Evolutionary conservation across 2,113 vertebrate species (phyloP).

Genomic region (Xiphophorus hellerii): DNA sequence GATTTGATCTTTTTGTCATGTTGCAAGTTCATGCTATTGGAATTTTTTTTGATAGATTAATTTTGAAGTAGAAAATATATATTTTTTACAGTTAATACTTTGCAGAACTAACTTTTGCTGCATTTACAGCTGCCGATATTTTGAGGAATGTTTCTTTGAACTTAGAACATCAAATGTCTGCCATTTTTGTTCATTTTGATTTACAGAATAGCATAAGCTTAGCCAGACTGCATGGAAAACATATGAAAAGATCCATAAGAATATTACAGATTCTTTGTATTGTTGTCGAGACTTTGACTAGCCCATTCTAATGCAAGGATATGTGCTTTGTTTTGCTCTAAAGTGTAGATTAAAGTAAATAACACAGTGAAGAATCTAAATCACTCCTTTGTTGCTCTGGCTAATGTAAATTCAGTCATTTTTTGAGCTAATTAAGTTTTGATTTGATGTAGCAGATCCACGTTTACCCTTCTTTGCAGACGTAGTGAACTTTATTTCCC

Average conservation of each 20-base stretch:
- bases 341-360: background rate
- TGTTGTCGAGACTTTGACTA: background rate
- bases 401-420: background rate
- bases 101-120: background rate
- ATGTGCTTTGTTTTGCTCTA: background rate
- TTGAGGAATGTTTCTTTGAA: background rate
- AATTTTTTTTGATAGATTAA: too few species aligned
- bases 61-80: too few species aligned
- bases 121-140: background rate
- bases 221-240: too few species aligned
- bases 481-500: slow-evolving; percentile 87
- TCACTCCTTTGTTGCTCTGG: background rate
- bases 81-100: background rate
- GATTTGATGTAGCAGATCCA: slow-evolving; percentile 1
- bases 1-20: background rate
- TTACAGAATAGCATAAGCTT: background rate
- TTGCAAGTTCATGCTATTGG: background rate
- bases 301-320: background rate
- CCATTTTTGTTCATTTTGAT: background rate
- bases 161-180: background rate
- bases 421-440: background rate
- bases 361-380: background rate
- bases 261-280: background rate
- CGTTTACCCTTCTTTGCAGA: slow-evolving; percentile 95
- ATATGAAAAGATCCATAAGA: too few species aligned